Base-by-base conservation (phyloP, 2,797 vertebrate genomes). In the Tangara arthus region DNA sequence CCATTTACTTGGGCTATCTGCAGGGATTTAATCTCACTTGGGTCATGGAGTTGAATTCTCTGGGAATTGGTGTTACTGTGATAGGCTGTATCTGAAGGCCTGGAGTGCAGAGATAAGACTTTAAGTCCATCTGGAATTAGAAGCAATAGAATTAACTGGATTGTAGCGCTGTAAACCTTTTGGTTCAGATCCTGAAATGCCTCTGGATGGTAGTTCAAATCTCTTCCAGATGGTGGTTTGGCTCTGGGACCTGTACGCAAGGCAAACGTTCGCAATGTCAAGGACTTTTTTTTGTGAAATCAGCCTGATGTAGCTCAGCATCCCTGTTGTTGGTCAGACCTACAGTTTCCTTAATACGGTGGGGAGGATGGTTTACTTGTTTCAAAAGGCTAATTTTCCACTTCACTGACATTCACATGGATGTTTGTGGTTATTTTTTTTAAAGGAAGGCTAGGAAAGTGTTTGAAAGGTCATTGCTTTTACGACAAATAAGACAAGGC, bases 31-130 rank as follows among this genome's bases (percentile, higher is more conserved):
- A 97, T 98, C 97, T 97, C 95, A 72, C 96, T 90, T 89, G 84
- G 97, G 97, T 97, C 97, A 85, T 41, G 50, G 94, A 96, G 91
- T 96, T 94, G 97, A 97, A 69, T 97, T 97, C 96, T 91, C 91
- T 78, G 96, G 96, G 97, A 97, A 97, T 93, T 97, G 96, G 96
- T 97, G 94, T 93, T 86, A 69, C 94, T 0, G 89, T 94, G 97
- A 97, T 97, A 98, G 96, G 87, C 94, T 88, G 66, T 96, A 95
- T 97, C 97, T 96, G 94, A 87, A 93, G 93, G 97, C 96, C 98
- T 98, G 97, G 94, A 89, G 50, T 94, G 84, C 64, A 87, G 95
- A 97, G 98, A 98, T 98, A 98, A 98, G 98, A 94, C 89, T 97
- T 96, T 97, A 96, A 97, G 95, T 97, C 97, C 90, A 81, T 63